Base-by-base conservation (phyloP, 2,113 vertebrate species). In the Lipophrys pholis region DNA sequence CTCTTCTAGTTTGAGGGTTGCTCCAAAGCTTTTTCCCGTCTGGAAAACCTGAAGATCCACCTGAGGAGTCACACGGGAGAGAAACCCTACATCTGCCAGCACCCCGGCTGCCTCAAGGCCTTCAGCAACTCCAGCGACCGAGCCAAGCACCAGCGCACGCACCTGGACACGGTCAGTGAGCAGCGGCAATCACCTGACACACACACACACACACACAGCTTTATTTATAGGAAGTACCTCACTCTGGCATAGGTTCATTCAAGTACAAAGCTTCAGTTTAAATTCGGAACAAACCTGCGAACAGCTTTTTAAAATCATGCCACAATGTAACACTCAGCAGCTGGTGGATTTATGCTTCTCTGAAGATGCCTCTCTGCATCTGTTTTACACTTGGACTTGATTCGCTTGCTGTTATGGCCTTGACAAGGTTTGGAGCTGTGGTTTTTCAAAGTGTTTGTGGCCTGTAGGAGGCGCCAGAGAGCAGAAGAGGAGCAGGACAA, bases 1-100 rank as follows among this genome's bases (percentile, higher is more conserved):
- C 17, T 7, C 17, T 8, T 2, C 11, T 68, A 93, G 92, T 93
- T 93, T 45, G 91, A 93, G 50, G 92, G 92, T 70, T 93, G 92
- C 76, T 61, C 76, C 60, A 93, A 93, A 61, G 92, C 91, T 0
- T 93, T 93, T 49, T 93, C 92, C 7, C 92, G 92, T 36, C 82
- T 93, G 85, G 92, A 93, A 86, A 93, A 93, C 76, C 84, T 93
- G 61, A 93, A 93, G 85, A 93, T 93, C 67, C 90, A 93, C 82
- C 86, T 92, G 64, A 86, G 92, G 55, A 93, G 92, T 73, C 92
- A 93, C 80, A 93, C 92, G 0, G 91, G 92, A n/a, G 92, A 93
- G 76, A 93, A 93, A 38, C 92, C 92, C 0, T 93, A 93, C 71
- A 80, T 92, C 61, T 93, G 92, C 55, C 92, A 93, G 62, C 89